phyloP scores from a whole-genome alignment of 2,113 vertebrate genomes.

The Merops nubicus region DNA sequence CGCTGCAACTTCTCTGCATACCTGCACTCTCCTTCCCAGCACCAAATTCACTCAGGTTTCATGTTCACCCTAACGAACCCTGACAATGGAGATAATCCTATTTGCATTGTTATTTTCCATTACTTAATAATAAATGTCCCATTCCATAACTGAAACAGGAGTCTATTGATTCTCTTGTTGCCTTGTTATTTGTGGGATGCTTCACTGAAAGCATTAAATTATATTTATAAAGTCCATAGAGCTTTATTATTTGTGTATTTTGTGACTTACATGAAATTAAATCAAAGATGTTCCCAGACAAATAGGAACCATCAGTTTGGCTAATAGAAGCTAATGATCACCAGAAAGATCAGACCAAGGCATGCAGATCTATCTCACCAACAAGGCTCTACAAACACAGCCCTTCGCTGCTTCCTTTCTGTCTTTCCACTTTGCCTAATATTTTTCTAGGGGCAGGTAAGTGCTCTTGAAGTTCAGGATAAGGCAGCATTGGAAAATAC shows the following conservation, averaged over 20 bases:
- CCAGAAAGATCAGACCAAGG: background rate
- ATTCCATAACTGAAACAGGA: background rate
- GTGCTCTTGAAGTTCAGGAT: background rate
- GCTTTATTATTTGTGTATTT: background rate
- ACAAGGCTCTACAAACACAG: fast-evolving
- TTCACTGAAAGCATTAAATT: background rate
- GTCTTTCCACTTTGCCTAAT: background rate
- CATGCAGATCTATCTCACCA: background rate
- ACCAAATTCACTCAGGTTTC: background rate
- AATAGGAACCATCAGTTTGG: background rate
- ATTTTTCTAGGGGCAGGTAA: fast-evolving
- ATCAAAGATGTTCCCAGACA: background rate
- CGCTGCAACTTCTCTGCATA: background rate
- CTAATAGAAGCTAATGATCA: fast-evolving
- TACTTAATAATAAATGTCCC: background rate
- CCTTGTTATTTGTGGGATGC: background rate
- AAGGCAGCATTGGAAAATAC: background rate
- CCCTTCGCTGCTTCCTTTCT: background rate
- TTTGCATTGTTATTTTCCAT: background rate
- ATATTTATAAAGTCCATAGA: background rate
- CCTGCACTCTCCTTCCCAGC: background rate
- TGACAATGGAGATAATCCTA: background rate
- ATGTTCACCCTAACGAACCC: background rate
- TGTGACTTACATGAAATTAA: background rate
- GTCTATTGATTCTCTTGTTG: background rate